Evolutionary conservation across 2,888 invertebrate genomes (phyloP), one percentile per base, ranked within the genome.

Genomic region (Lasioglossum villosulum): DNA sequence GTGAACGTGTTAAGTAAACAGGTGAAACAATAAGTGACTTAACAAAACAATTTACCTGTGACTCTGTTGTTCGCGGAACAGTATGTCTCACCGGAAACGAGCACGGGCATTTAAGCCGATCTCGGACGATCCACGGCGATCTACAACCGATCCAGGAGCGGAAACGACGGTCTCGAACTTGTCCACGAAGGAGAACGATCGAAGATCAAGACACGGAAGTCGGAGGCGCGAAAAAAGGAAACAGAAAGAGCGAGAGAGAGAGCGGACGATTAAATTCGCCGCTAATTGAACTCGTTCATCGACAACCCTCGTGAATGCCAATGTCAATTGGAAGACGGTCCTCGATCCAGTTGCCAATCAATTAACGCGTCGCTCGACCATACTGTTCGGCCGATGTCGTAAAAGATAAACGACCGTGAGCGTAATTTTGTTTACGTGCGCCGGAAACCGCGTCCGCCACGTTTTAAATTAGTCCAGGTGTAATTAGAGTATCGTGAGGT

Each of bases 261-360:
- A 30, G 12, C 14, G 12, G 23, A 37, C 30, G 34, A 59, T 34
- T 68, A 73, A 56, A 4, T 82, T 70, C 74, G 48, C 66, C 39
- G 45, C n/a, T 59, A 83, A 73, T 83, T 68, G 77, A 56, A 68
- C 66, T 68, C 23, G 8, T 39, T 66, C 63, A 75, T 79, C 37
- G n/a, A 14, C 6, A n/a, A 70, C 68, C 39, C 56, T 66, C 52
- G 12, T 75, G 63, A 34, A 71, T 27, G 73, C n/a, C 73, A 37
- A 75, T 48, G 82, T 78, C 77, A 72, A 88, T 84, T 68, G 86
- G 37, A 79, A 82, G 80, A 86, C 74, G 82, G 73, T 74, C 37
- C 45, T 37, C 59, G 75, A 75, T 76, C 72, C 77, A 82, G 52
- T 63, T 52, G 37, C 16, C 3, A n/a, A 42, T 2, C 84, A 77